These are phyloP conservation scores for Tetrao urogallus DNA, from an alignment of 2,113 vertebrate species.

Conservation along the genomic window DNA sequence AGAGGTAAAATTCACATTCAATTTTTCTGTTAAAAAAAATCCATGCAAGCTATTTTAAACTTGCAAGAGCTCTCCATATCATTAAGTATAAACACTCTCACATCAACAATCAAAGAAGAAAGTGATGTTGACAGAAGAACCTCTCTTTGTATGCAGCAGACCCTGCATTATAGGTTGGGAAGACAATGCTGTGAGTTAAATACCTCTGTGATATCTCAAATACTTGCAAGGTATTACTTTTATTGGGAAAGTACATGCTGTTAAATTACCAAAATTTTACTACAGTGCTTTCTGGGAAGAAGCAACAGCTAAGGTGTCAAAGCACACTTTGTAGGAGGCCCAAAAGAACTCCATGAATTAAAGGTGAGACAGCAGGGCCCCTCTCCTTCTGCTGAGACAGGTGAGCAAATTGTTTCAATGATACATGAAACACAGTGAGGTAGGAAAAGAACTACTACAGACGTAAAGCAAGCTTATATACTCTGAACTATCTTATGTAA, in stretches of 20 bases:
- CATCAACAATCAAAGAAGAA: background rate
- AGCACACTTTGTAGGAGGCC: background rate
- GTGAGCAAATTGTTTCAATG: background rate
- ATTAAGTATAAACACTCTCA: background rate
- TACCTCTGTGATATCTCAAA: background rate
- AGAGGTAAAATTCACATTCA: slow-evolving; percentile 45
- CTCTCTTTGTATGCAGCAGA: background rate
- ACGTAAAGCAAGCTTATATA: background rate
- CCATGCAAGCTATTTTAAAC: background rate
- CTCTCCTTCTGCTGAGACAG: background rate
- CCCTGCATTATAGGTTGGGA: background rate
- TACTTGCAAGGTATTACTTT: background rate
- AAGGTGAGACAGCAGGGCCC: background rate
- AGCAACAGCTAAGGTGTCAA: background rate
- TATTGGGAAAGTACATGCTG: background rate
- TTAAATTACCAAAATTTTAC: background rate
- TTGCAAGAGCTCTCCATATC: background rate
- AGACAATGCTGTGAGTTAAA: background rate
- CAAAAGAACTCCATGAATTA: background rate
- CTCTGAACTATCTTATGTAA: background rate
- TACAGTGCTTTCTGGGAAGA: background rate
- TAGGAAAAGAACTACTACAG: background rate
- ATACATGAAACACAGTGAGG: background rate
- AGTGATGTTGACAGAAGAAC: background rate
- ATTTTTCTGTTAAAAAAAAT: slow-evolving; percentile 25